These are phyloP conservation scores for Nasonia vitripennis DNA, from an alignment of 1,140 invertebrate genomes.

Conservation along the genomic window DNA sequence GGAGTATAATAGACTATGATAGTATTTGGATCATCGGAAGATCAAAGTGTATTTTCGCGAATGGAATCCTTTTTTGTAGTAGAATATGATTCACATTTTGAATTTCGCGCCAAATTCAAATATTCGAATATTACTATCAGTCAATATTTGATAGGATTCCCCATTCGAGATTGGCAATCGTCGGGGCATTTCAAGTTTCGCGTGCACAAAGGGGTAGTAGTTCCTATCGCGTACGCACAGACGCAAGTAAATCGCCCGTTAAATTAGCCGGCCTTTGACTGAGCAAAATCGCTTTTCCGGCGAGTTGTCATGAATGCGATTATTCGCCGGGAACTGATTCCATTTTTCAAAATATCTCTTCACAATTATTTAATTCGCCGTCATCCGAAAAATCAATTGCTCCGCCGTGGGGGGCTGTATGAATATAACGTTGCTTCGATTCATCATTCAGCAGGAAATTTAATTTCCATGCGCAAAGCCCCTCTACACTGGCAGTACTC, in stretches of 20 bases:
- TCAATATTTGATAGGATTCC: slow-evolving; percentile 1
- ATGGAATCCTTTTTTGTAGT: too few species aligned
- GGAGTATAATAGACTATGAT: too few species aligned
- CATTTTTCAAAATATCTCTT: background rate
- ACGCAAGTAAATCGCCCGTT: background rate
- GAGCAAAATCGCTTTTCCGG: background rate
- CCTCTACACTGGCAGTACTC: background rate
- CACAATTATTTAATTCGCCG: too few species aligned
- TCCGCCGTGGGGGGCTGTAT: background rate
- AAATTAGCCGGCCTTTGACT: slow-evolving; percentile 6
- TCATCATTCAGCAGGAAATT: slow-evolving; percentile 14
- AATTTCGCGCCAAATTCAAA: too few species aligned
- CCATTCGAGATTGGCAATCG: background rate
- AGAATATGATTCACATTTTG: too few species aligned
- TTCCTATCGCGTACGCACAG: background rate
- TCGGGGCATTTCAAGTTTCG: background rate
- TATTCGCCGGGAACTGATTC: background rate
- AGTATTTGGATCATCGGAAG: too few species aligned
- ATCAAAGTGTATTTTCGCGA: too few species aligned
- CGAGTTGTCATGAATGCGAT: background rate
- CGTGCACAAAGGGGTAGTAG: background rate
- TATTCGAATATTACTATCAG: background rate
- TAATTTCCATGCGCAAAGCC: slow-evolving; percentile 19
- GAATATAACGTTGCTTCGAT: background rate
- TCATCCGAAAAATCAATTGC: background rate